These are phyloP conservation scores for Sprattus sprattus DNA, from an alignment of 2,113 vertebrate genomes.

Conservation along the genomic window DNA sequence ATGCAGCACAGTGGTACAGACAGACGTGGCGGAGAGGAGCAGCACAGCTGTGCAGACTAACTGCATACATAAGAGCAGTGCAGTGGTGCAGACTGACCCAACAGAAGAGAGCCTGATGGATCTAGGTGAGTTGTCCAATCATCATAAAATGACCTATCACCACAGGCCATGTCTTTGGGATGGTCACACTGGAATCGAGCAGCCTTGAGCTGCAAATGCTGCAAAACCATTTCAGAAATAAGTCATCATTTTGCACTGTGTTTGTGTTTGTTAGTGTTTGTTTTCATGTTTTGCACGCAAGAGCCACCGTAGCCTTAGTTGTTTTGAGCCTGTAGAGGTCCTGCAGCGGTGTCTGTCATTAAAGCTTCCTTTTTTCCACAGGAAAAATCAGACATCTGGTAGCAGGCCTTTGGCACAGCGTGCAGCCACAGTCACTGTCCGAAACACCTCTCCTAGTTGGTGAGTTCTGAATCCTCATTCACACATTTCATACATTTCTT, in stretches of 20 bases:
- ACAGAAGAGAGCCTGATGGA: slow-evolving; percentile 6
- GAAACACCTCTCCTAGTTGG: slow-evolving; percentile 44
- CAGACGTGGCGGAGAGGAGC: not conserved
- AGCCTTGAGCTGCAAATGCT: too few relatives aligned
- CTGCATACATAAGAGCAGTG: not conserved
- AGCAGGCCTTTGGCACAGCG: slow-evolving; percentile 85
- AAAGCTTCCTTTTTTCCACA: slow-evolving; percentile 54
- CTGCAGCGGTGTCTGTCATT: not conserved
- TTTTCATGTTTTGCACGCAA: too few relatives aligned
- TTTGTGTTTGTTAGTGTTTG: too few relatives aligned
- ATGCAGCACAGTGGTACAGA: not conserved
- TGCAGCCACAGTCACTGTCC: slow-evolving; percentile 65
- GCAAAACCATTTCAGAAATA: too few relatives aligned
- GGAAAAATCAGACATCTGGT: slow-evolving; percentile 83
- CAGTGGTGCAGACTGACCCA: not conserved
- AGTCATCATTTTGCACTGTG: too few relatives aligned
- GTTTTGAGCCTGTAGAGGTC: not conserved
- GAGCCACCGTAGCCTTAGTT: not conserved
- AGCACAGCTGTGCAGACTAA: not conserved
- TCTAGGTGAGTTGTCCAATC: not conserved
- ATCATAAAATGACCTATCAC: not conserved
- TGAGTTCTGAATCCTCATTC: slow-evolving; percentile 25
- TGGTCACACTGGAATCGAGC: too few relatives aligned
- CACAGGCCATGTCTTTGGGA: not conserved
- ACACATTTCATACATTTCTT: not conserved